Base-by-base conservation (phyloP, 2,113 vertebrate species). In the Globicephala melas region DNA sequence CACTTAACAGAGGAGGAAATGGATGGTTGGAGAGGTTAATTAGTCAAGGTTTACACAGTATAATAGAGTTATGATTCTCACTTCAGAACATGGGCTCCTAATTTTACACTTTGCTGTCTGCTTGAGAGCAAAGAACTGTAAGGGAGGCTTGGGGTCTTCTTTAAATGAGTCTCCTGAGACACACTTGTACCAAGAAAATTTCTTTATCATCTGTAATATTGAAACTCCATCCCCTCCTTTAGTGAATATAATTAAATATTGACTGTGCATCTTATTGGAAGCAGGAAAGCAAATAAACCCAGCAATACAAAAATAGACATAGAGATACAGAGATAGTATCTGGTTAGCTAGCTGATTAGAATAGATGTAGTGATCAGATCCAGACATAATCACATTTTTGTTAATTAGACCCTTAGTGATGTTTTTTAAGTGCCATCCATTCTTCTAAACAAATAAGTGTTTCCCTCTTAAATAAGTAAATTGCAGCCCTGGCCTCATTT, bases 321-420 rank as follows among this genome's bases (percentile, higher is more conserved):
- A 53, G 38, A 85, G 10, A 77, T 70, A 80, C 55, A 70, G 1
- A 87, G 17, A 87, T 80, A 36, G 12, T 47, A 74, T 80, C 38
- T 91, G 18, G 7, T 83, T 83, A 83, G 15, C n/a, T 93, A 73
- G 31, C 41, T 80, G 74, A 94, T 62, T 71, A 50, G 25, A 92
- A 90, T 41, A 81, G 58, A 83, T 87, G 3, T 44, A 81, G 47
- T 8, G 6, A 84, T 94, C 50, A 71, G 41, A 47, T 77, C 13
- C 7, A 92, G 55, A 94, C 96, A 84, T 87, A 94, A 92, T 95
- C 38, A 85, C 26, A 77, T 81, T 86, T 76, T 97, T 94, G 82
- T 87, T 92, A 90, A 92, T 95, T 96, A 94, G 26, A 1, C 4
- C 8, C 36, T 94, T 5, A 44, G 36, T 67, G 47, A 12, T 89